Conservation (phyloP, 1,140 invertebrate species). For the Drosophila miranda region DNA sequence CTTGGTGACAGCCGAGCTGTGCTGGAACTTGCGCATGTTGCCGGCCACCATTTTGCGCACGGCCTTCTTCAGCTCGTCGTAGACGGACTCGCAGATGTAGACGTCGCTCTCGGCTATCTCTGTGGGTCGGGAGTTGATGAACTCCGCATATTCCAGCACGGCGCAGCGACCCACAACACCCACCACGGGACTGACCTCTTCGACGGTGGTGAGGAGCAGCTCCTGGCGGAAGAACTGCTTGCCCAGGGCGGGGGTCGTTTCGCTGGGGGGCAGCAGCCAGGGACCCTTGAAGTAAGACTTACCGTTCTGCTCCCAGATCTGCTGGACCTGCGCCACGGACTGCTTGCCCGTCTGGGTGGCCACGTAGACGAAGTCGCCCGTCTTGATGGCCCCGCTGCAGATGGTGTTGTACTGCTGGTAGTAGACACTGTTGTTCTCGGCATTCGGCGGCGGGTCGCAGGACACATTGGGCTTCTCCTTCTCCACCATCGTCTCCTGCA, state of each 20-base stretch:
- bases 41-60: slow-evolving; percentile 90
- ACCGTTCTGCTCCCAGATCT: slow-evolving; percentile 95
- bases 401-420: slow-evolving; percentile 96
- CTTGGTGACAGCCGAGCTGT: slow-evolving; percentile 91
- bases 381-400: slow-evolving; percentile 91
- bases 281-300: slow-evolving; percentile 96
- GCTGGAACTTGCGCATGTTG: slow-evolving; percentile 91
- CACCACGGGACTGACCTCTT: slow-evolving; percentile 94
- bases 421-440: slow-evolving; percentile 91
- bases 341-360: slow-evolving; percentile 93
- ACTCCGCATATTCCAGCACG: slow-evolving; percentile 95
- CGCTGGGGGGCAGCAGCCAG: slow-evolving; percentile 94
- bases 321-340: slow-evolving; percentile 96
- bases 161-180: slow-evolving; percentile 95
- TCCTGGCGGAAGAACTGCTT: slow-evolving; percentile 95
- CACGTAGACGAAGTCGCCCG: slow-evolving; percentile 97
- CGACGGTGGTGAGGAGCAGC: slow-evolving; percentile 94
- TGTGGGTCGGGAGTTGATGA: slow-evolving; percentile 95
- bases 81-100: slow-evolving; percentile 96
- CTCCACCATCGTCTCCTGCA: slow-evolving; percentile 89
- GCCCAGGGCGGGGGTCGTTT: slow-evolving; percentile 87
- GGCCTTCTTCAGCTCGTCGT: slow-evolving; percentile 93
- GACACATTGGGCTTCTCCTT: slow-evolving; percentile 90
- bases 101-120: slow-evolving; percentile 96
- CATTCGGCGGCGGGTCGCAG: slow-evolving; percentile 83